These are phyloP conservation scores for Cetonia aurata DNA, from an alignment of 2,888 invertebrate species.

Conservation along the genomic window DNA sequence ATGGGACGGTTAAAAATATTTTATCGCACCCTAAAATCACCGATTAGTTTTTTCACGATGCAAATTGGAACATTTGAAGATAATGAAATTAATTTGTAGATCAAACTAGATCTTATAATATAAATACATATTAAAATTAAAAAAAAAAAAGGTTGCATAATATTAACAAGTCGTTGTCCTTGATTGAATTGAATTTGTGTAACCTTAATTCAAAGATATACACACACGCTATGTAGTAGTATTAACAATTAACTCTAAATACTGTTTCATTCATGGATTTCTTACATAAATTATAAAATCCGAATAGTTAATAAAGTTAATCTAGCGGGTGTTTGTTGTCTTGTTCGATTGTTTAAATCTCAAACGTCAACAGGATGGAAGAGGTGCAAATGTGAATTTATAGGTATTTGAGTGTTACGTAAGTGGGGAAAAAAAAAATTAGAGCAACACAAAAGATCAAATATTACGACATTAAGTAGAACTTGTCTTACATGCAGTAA, in stretches of 20 bases:
- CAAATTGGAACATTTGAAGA: background rate
- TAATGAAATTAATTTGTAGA: background rate
- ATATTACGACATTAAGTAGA: slow-evolving; percentile 24
- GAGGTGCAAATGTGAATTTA: slow-evolving; percentile 3
- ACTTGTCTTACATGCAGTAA: slow-evolving; percentile 3
- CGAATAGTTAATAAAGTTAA: background rate
- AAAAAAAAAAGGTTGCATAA: slow-evolving; percentile 30
- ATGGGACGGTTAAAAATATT: background rate
- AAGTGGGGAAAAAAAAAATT: background rate
- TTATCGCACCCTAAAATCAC: slow-evolving; percentile 9
- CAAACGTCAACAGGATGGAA: too few relatives aligned
- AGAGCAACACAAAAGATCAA: slow-evolving; percentile 18
- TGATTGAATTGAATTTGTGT: slow-evolving; percentile 22
- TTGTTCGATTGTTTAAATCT: background rate
- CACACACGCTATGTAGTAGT: background rate
- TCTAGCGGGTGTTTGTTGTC: background rate
- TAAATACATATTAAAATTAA: slow-evolving; percentile 7
- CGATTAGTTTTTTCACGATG: background rate
- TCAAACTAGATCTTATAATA: background rate
- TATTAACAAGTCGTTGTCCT: slow-evolving; percentile 20
- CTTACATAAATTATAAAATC: background rate
- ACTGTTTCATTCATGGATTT: slow-evolving; percentile 8
- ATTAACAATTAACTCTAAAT: background rate
- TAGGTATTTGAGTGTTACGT: slow-evolving; percentile 2
- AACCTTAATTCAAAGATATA: slow-evolving; percentile 31